Base-by-base conservation (phyloP, 2,113 vertebrate species). In the Ibidorhyncha struthersii region DNA sequence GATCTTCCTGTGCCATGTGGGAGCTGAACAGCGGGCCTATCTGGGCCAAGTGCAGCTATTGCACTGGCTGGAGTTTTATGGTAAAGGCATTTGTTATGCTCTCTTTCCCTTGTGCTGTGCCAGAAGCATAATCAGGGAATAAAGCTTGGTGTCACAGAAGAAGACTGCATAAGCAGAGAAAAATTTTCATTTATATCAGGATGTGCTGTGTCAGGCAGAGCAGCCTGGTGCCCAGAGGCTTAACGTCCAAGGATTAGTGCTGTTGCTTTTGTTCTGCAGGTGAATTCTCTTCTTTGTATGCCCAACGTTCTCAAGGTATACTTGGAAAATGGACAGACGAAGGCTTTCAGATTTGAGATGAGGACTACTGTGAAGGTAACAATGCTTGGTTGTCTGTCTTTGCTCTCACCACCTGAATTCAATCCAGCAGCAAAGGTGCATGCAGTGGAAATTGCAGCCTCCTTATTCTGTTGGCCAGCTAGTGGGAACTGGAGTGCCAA, bases 261-360 rank as follows among this genome's bases (percentile, higher is more conserved):
- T 86, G 22, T 89, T 86, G 43, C 32, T 97, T 96, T 58, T 98
- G 73, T 98, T 87, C 95, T 92, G 40, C 98, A 99, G 99, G 99
- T 99, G 93, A 99, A 99, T 98, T 99, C 99, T 97, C 99, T 99
- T 96, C 98, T 99, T 90, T 99, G 99, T 85, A 99, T 99, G 98
- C 99, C 99, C 91, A 99, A 99, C 3, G 99, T 99, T 73, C 99
- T 99, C 92, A 99, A 99, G 98, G 98, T 99, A 6, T 99, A 99
- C 97, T 96, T 99, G 96, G 99, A 99, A 98, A 99, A 99, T 3
- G 99, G 99, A 82, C 99, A 99, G 98, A 99, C 99, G 8, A 99
- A 99, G 97, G 99, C 99, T 34, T 99, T 99, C 98, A 99, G 99
- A 96, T 99, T 99, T 85, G 99, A 99, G 90, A 98, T 95, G 19